Conservation (phyloP, 2,797 vertebrate species). For the Hydrophis major region DNA sequence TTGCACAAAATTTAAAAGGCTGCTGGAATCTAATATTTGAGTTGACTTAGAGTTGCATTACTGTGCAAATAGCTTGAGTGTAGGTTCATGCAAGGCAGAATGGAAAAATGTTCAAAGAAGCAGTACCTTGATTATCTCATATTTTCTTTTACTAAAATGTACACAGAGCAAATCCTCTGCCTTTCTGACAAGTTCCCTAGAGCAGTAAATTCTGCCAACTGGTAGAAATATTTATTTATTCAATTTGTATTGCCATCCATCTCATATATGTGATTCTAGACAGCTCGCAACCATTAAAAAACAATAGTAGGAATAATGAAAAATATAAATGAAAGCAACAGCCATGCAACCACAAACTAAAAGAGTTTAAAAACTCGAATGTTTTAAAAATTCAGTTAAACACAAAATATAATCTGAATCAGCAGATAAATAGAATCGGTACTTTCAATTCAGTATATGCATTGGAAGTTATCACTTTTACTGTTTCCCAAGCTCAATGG, state of each 20-base stretch:
- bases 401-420: background rate
- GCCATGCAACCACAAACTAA: background rate
- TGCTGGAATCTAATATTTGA: background rate
- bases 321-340: background rate
- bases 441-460: background rate
- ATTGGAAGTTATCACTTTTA: background rate
- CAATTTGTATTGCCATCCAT: background rate
- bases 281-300: background rate
- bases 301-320: background rate
- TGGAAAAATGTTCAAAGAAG: constrained; percentile 21
- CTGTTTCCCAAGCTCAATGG: background rate
- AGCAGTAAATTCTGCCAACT: constrained; percentile 1
- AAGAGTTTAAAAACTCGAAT: background rate
- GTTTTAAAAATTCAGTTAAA: background rate
- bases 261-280: background rate
- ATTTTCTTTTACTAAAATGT: constrained; percentile 56
- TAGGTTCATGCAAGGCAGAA: background rate
- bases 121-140: constrained; percentile 62
- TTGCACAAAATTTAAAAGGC: background rate
- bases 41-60: constrained; percentile 53
- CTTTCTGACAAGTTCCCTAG: constrained; percentile 33
- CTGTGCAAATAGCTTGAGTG: background rate
- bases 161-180: constrained; percentile 50
- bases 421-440: background rate
- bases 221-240: constrained; percentile 14